These are phyloP conservation scores for Noctuana brunneofusca DNA, from an alignment of 2,888 invertebrate species.

Conservation along the genomic window DNA sequence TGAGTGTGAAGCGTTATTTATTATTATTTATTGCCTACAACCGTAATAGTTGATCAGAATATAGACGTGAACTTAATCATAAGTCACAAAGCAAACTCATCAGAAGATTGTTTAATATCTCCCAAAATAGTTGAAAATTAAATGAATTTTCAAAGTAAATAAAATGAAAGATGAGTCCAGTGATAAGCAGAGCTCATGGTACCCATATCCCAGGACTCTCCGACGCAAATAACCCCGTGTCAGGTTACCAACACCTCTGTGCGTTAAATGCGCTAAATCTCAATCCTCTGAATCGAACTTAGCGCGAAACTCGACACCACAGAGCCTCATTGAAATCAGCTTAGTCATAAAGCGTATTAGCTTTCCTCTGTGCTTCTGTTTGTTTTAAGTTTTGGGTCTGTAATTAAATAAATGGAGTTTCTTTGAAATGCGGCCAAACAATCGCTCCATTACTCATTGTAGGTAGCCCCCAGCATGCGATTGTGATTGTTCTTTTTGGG, in stretches of 20 bases:
- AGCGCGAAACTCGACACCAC: conserved; percentile 35
- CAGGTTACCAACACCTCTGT: conserved; percentile 40
- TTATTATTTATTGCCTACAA: no score
- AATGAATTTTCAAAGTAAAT: no score
- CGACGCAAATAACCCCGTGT: conserved; percentile 33
- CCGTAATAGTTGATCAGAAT: no score
- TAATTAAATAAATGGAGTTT: conserved; percentile 35
- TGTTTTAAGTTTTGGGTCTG: conserved; percentile 31
- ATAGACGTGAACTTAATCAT: no score
- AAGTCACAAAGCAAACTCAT: no score
- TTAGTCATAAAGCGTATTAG: conserved; percentile 35
- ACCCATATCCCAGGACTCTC: neutral
- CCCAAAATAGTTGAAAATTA: no score
- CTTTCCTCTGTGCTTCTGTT: conserved; percentile 33
- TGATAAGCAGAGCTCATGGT: conserved; percentile 5
- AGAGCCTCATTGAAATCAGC: conserved; percentile 35
- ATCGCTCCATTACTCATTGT: conserved; percentile 20
- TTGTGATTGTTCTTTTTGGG: conserved; percentile 19
- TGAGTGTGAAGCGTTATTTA: no score
- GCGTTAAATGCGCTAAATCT: conserved; percentile 35
- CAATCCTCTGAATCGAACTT: conserved; percentile 36
- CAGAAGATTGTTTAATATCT: no score
- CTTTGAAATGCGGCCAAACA: conserved; percentile 24
- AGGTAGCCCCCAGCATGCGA: conserved; percentile 5
- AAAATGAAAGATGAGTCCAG: conserved; percentile 1